Conservation (phyloP, 2,888 invertebrate genomes). For the Rotaria magnacalcarata region DNA sequence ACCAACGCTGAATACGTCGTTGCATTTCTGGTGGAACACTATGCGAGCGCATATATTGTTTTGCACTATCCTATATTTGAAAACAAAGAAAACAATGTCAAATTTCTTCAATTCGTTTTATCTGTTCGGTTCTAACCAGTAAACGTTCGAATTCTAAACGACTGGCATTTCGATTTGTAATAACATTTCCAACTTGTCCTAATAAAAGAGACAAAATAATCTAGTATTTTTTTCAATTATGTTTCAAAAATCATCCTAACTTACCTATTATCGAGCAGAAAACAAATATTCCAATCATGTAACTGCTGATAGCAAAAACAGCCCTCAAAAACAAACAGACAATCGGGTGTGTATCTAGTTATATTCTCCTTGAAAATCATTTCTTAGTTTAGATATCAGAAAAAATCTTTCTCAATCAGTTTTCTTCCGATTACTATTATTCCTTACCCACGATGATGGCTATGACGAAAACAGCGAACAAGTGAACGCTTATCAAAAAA, state of each 20-base stretch:
- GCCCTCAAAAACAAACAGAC: conserved; percentile 17
- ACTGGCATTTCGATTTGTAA: conserved; percentile 91
- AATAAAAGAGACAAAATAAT: conserved; percentile 46
- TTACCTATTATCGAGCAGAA: conserved; percentile 44
- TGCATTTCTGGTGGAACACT: conserved; percentile 94
- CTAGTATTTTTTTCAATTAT: background rate
- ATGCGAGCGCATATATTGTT: conserved; percentile 93
- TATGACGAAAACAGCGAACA: conserved; percentile 27
- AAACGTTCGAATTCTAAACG: conserved; percentile 87
- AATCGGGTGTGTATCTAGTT: background rate
- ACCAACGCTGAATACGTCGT: conserved; percentile 87
- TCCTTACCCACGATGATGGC: conserved; percentile 33
- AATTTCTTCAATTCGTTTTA: background rate
- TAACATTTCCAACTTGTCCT: conserved; percentile 93
- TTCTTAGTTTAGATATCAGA: background rate
- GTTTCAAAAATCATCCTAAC: background rate
- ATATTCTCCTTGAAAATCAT: background rate
- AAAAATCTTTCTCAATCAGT: background rate
- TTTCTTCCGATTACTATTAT: background rate
- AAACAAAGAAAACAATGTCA: background rate
- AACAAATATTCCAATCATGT: conserved; percentile 41
- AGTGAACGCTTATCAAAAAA: conserved; percentile 27
- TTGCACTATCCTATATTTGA: conserved; percentile 73
- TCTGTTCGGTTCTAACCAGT: conserved; percentile 61
- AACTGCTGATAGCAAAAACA: conserved; percentile 30